Evolutionary conservation across 2,113 vertebrate species (phyloP), one percentile per base, ranked within the genome.

Genomic region (Neodontobutis hainanensis): DNA sequence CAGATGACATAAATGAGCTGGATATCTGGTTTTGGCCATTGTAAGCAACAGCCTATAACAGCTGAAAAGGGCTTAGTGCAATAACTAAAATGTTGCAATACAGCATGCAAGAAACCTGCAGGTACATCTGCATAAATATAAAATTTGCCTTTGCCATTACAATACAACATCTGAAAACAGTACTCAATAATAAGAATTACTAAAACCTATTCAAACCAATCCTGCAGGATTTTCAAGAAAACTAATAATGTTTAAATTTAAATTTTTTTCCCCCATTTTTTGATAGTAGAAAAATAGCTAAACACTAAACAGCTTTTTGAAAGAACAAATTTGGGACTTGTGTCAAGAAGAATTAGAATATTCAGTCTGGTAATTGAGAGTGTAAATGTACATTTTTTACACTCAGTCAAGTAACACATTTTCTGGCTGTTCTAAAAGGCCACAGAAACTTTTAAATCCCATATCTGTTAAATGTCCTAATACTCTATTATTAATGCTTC

Each of bases 281-380:
- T 77, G 51, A 80, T 62, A 69, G 80, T 90, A 91, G 50, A 90
- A 91, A 91, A 91, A 91, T 91, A 91, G 78, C 73, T 87, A 49
- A 70, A 80, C 52, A 68, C 73, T 87, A 49, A 70, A 80, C 52
- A 68, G 81, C 69, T 70, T 72, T 65, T 68, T 78, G 65, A 38
- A 87, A 88, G 61, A 19, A 55, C 81, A 77, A 83, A 82, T 65
- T 45, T 53, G 64, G 74, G 68, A 85, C 85, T 79, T 73, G 70
- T 64, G 77, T 87, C 61, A 57, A 66, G 62, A 76, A 78, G 59
- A 76, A 80, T 71, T 42, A 70, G 83, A 88, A 84, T 85, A 82
- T 68, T 76, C 62, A 78, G 59, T 75, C 61, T 61, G 70, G 72
- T 71, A 70, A 77, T 63, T 32, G 60, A 66, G 81, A 87, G 84